Evolutionary conservation across 1,140 invertebrate species (phyloP), one percentile per base, ranked within the genome.

Genomic region (Bradynema listronoti): DNA sequence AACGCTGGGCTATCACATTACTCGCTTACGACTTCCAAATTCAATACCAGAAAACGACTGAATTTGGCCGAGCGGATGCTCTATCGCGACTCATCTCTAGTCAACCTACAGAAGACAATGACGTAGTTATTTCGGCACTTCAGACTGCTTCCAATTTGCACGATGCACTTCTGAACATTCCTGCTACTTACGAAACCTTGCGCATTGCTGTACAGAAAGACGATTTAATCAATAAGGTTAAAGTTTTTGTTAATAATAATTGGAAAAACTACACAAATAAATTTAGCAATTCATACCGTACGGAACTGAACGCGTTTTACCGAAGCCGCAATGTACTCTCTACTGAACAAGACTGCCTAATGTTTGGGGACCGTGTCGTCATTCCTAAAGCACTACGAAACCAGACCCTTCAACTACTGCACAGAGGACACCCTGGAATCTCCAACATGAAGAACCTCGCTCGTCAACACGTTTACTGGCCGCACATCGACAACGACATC

Each of bases 401-500:
- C 9, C 32, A 66, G 50, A 66, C 82, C 7, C 56, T 82, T 4
- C 47, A 79, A 16, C 67, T 79, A 55, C 65, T 83, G 14, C 82
- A 84, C 70, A 52, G 56, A 9, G 79, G 76, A 2, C 83, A 84
- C 65, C 76, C 78, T 43, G 53, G 53, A 25, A 55, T 55, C 4
- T 34, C 50, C 2, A 32, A 46, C 16, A 55, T 55, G 53, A 55
- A 55, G 6, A n/a, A n/a, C 19, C 16, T 55, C 6, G 53, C 53
- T 22, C 16, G 33, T 11, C 16, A 22, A 14, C 56, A 39, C 25
- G 56, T 60, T 42, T 60, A 25, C 16, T 61, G 29, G 49, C 32
- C 19, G 25, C 19, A 32, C n/a, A 43, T 55, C 3, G 27, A 55
- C 24, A 11, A 24, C 0, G 53, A 55, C 14, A 55, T 55, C 24